A percentile compares a stretch with the other conserved stretches of the same genome.
phyloP scores from a whole-genome alignment of 35 echinoderm and acorn worm species.

The Heliocidaris tuberculata region DNA sequence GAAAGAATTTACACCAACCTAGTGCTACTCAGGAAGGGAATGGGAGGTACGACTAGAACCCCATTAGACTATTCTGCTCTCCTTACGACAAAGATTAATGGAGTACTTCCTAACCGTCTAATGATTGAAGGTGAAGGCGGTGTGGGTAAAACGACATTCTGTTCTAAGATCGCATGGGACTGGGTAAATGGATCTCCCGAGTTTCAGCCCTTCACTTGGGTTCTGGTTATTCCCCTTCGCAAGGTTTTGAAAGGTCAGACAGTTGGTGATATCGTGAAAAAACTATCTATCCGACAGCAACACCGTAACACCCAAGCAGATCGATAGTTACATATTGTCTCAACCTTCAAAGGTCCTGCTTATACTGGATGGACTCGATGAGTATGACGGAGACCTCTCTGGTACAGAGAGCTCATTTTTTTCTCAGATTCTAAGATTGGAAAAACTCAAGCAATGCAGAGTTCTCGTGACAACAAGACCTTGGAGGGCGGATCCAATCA shows the following conservation, averaged over 20 bases:
- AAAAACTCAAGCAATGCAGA: neutral
- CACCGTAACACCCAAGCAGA: neutral
- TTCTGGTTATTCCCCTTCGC: neutral
- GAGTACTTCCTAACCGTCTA: neutral
- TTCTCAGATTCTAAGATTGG: neutral
- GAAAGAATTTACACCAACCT: neutral
- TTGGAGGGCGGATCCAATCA: neutral
- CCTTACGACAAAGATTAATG: neutral
- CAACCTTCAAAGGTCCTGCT: neutral
- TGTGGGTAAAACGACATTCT: neutral
- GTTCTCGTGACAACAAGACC: constrained; percentile 6
- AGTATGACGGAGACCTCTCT: neutral
- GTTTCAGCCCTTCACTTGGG: neutral
- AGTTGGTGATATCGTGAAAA: neutral
- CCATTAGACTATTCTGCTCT: neutral
- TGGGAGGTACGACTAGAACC: neutral
- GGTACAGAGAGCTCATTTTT: neutral
- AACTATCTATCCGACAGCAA: neutral
- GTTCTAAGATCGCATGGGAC: constrained; percentile 14
- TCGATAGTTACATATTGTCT: neutral
- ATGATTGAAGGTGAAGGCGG: constrained; percentile 14
- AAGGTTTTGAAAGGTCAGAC: neutral
- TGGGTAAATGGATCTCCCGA: neutral
- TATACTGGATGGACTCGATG: neutral
- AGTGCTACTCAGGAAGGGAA: neutral